Evolutionary conservation across 1,140 invertebrate genomes (phyloP).

Genomic region (Eumaeus atala): DNA sequence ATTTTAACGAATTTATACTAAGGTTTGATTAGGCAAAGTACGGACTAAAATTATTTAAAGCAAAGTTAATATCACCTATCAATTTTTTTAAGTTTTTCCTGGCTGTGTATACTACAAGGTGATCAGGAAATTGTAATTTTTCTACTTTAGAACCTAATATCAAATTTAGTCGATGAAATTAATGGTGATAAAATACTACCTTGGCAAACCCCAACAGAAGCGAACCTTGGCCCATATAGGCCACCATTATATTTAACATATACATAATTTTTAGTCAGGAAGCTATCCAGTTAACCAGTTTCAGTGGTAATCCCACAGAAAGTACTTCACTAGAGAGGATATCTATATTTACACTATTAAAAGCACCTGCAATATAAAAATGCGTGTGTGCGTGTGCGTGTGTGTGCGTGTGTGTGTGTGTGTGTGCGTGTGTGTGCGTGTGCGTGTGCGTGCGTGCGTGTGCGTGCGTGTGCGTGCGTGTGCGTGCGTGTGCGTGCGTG

Average conservation of each 20-base stretch:
- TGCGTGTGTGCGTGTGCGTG: too few species aligned
- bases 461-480: too few species aligned
- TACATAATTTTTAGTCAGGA: too few species aligned
- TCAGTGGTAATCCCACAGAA: slow-evolving; percentile 4
- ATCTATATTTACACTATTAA: slow-evolving; percentile 15
- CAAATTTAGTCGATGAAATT: slow-evolving; percentile 20
- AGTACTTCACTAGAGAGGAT: slow-evolving; percentile 7
- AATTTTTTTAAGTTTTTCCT: too few species aligned
- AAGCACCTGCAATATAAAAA: slow-evolving; percentile 9
- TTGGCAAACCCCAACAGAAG: slow-evolving; percentile 18
- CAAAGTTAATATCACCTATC: too few species aligned
- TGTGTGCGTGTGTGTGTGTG: too few species aligned
- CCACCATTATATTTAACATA: not conserved
- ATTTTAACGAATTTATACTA: too few species aligned
- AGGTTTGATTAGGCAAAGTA: too few species aligned
- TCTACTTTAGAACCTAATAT: slow-evolving; percentile 18
- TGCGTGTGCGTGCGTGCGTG: too few species aligned
- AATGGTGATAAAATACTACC: slow-evolving; percentile 18
- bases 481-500: too few species aligned
- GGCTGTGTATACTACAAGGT: slow-evolving; percentile 23
- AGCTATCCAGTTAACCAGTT: slow-evolving; percentile 11
- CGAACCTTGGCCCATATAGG: slow-evolving; percentile 11
- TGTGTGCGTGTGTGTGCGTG: too few species aligned
- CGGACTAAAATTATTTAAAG: too few species aligned
- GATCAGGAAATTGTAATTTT: slow-evolving; percentile 30